Base-by-base conservation (phyloP, 2,113 vertebrate genomes). In the Coracopsis vasa region DNA sequence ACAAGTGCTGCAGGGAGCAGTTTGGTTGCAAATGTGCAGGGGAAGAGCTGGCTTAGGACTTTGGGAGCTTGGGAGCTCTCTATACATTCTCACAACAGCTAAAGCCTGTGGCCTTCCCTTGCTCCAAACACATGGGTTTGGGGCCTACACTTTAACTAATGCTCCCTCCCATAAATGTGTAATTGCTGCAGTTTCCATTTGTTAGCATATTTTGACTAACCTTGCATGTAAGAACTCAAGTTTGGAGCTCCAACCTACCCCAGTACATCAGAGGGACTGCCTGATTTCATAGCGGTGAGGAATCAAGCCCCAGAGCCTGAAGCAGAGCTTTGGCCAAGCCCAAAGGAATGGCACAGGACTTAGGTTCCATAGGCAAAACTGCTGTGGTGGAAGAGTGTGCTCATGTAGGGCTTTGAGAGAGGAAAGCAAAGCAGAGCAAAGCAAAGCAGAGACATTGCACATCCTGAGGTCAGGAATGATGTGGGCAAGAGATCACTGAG, bases 21-120 rank as follows among this genome's bases (percentile, higher is more conserved):
- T 95, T 91, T 95, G 90, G 53, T 80, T 92, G 94, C 62, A 87
- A 96, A 96, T 80, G 75, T 66, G 88, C 54, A 37, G 31, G 79
- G 73, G 50, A 93, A 93, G 92, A 90, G 92, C 92, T 45, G 95
- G 41, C 51, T 88, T 51, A 93, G 88, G 86, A 62, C 64, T 96
- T 80, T 19, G 92, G 88, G 91, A 94, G 64, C 90, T 90, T 11
- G 31, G 66, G 23, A 77, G 47, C 0, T 48, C 53, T 2, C 62
- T 29, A 10, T 15, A 14, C 74, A 86, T 82, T 42, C 71, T 90
- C 79, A 13, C 2, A 1, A 19, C 50, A 67, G 90, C 62, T 17
- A 4, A 13, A 92, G 75, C 86, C 71, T 1, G 1, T 4, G 62
- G 90, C 82, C 74, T 54, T 71, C 60, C 73, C 87, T 16, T 11